Percentiles rank a stretch among this genome's conserved stretches.
Conservation (phyloP, 2,797 vertebrate species). For the Danionella dracula region DNA sequence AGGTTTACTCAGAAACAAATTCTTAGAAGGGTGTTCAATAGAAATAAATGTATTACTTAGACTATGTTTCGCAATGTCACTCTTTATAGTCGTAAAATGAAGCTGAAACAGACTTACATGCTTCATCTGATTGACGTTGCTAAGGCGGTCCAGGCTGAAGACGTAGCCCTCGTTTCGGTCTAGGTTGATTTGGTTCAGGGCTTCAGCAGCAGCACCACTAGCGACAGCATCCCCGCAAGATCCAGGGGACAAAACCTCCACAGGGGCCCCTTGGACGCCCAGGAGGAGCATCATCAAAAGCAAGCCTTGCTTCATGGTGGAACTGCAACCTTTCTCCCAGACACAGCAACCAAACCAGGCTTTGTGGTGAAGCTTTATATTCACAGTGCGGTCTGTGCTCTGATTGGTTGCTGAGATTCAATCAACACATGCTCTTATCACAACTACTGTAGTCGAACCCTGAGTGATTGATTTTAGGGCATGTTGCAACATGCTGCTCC, state of each 20-base stretch:
- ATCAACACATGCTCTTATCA: conserved; percentile 18
- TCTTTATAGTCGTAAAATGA: background rate
- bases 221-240: conserved; percentile 54
- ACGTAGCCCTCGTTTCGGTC: conserved; percentile 63
- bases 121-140: conserved; percentile 51
- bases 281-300: conserved; percentile 49
- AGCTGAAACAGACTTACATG: conserved; percentile 58
- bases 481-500: conserved; percentile 4
- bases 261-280: conserved; percentile 47
- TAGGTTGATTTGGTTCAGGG: conserved; percentile 65
- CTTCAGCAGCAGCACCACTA: conserved; percentile 42
- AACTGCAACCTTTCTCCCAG: conserved; percentile 10
- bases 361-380: background rate
- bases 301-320: conserved; percentile 55
- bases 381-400: conserved; percentile 8
- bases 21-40: no score
- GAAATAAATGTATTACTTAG: no score
- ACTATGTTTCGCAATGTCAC: no score
- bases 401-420: conserved; percentile 16
- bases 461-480: background rate
- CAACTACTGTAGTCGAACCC: background rate
- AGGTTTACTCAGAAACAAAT: no score
- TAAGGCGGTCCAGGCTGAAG: conserved; percentile 56
- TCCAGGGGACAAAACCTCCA: conserved; percentile 33
- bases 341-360: conserved; percentile 4